These are phyloP conservation scores for Palythoa heliodiscus DNA, from an alignment of 92 coral and sea anemone species.

Conservation along the genomic window DNA sequence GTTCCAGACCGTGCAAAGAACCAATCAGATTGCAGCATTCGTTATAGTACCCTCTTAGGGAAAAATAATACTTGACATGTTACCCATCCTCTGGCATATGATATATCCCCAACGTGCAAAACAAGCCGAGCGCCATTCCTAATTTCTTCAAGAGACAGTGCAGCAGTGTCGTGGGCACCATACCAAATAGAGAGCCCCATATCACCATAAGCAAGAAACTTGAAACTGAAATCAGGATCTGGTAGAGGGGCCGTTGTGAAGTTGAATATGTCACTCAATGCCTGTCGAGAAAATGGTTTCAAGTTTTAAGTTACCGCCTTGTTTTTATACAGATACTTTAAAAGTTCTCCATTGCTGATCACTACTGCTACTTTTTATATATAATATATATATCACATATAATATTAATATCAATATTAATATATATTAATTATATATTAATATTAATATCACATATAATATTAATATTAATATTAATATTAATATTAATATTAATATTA, in stretches of 20 bases:
- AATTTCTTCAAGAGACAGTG: slow-evolving; percentile 66
- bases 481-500: too few species aligned
- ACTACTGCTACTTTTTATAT: too few species aligned
- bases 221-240: slow-evolving; percentile 63
- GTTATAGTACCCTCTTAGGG: too few species aligned
- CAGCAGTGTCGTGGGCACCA: slow-evolving; percentile 76
- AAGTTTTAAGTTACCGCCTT: background rate
- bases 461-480: too few species aligned
- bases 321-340: too few species aligned
- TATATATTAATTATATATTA: too few species aligned
- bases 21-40: too few species aligned
- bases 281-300: slow-evolving; percentile 41
- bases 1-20: too few species aligned
- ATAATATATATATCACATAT: too few species aligned
- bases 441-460: too few species aligned
- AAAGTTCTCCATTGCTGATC: too few species aligned
- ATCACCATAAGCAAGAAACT: slow-evolving; percentile 88
- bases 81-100: slow-evolving; percentile 88
- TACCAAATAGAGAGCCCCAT: slow-evolving; percentile 73
- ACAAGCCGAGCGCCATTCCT: slow-evolving; percentile 70
- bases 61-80: background rate
- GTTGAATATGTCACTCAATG: slow-evolving; percentile 64
- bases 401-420: too few species aligned
- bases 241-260: slow-evolving; percentile 83
- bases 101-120: slow-evolving; percentile 80